Evolutionary conservation across 2,797 vertebrate genomes (phyloP).

Genomic region (Muraenolepis orangiensis): DNA sequence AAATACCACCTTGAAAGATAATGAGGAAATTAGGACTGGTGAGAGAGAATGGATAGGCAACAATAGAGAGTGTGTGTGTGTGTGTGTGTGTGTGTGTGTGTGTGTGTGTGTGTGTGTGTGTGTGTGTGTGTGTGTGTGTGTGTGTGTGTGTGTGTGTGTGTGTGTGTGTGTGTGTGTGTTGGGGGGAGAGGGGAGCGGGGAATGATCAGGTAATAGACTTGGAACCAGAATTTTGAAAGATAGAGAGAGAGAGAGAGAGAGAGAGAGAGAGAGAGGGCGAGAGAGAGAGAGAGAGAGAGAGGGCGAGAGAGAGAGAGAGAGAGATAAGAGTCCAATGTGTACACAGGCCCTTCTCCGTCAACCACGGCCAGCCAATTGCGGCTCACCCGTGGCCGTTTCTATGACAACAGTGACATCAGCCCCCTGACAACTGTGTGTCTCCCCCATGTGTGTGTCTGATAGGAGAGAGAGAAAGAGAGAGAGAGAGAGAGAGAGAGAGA

Average conservation of each 20-base stretch:
- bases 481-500: slow-evolving; percentile 6
- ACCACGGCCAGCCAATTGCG: slow-evolving; percentile 49
- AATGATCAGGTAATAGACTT: background rate
- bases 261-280: slow-evolving; percentile 17
- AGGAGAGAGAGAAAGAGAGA: slow-evolving; percentile 34
- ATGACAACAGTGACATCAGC: slow-evolving; percentile 76
- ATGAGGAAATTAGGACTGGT: background rate
- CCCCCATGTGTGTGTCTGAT: slow-evolving; percentile 35
- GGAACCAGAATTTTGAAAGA: slow-evolving; percentile 9
- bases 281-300: slow-evolving; percentile 8
- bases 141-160: background rate
- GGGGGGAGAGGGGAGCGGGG: background rate
- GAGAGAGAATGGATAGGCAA: background rate
- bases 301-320: slow-evolving; percentile 13
- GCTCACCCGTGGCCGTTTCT: slow-evolving; percentile 48
- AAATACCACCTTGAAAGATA: background rate
- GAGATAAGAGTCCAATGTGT: slow-evolving; percentile 47
- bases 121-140: background rate
- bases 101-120: background rate
- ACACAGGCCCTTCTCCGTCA: slow-evolving; percentile 63
- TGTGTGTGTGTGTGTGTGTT: no score
- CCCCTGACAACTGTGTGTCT: slow-evolving; percentile 61
- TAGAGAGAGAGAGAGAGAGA: slow-evolving; percentile 7
- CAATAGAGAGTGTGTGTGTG: background rate
- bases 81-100: background rate